A percentile compares a stretch with the other conserved stretches of the same genome.
These are phyloP conservation scores for Sicus ferrugineus DNA, from an alignment of 2,888 invertebrate species.

Conservation along the genomic window DNA sequence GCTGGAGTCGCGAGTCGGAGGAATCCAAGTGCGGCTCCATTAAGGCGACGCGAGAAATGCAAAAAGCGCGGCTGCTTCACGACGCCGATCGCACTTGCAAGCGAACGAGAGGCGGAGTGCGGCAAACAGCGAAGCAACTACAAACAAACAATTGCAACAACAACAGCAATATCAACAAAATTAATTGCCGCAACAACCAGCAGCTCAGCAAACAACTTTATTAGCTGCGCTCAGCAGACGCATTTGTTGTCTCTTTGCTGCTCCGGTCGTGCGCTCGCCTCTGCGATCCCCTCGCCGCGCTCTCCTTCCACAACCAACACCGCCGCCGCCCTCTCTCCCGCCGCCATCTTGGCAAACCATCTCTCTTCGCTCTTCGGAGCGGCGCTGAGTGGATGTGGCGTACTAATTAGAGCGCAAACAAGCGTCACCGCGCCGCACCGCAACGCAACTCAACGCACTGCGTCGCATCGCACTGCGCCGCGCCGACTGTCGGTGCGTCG, in stretches of 20 bases:
- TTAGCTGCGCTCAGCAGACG: not conserved
- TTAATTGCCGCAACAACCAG: conserved; percentile 12
- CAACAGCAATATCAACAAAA: conserved; percentile 34
- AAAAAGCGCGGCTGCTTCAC: conserved; percentile 26
- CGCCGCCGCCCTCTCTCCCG: not conserved
- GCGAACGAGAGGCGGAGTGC: conserved; percentile 3
- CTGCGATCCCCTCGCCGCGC: not conserved
- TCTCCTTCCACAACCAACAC: not conserved
- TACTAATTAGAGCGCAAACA: conserved; percentile 18
- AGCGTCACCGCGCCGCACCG: not conserved
- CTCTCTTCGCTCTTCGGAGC: not conserved
- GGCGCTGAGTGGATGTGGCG: conserved; percentile 13
- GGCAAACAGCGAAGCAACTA: not conserved
- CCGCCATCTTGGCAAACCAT: not conserved
- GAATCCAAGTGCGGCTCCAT: conserved; percentile 17
- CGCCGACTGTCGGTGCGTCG: not conserved
- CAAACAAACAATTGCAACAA: conserved; percentile 37
- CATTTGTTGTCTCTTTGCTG: not conserved
- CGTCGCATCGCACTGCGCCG: not conserved
- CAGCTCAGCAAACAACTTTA: conserved; percentile 27
- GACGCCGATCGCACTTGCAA: too few relatives aligned
- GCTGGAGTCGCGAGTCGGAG: not conserved
- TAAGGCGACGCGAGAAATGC: conserved; percentile 21
- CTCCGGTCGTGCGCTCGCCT: not conserved
- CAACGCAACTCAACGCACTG: too few relatives aligned